Base-by-base conservation (phyloP, 2,888 invertebrate species). In the Terebella lapidaria region DNA sequence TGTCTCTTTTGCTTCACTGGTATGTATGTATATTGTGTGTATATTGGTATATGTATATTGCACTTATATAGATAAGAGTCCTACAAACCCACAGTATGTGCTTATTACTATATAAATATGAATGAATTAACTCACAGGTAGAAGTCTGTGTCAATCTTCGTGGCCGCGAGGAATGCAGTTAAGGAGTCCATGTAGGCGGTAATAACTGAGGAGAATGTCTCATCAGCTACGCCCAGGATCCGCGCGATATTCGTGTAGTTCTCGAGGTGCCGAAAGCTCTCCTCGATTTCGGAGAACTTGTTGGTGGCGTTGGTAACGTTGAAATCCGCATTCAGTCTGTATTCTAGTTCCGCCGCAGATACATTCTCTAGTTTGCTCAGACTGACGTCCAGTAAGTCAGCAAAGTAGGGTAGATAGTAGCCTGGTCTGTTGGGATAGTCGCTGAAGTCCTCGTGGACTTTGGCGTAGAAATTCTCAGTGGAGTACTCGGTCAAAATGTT, bases 401-500 rank as follows among this genome's bases (percentile, higher is more conserved):
- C 56, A 47, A 47, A 56, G 25, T 22, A 15, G 4, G 28, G 22
- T 4, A 45, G 5, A 25, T 15, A 47, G 10, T 24, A 22, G 5
- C 18, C n/a, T n/a, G 5, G 5, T 4, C n/a, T 22, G 56, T 45
- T 20, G 45, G 5, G 45, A n/a, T 25, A 5, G 25, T 22, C 10
- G 18, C 45, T 5, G 22, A 27, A 56, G 29, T 57, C 57, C 10
- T 49, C 57, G 29, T 53, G 5, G 4, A 58, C 15, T 25, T 30
- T 54, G 4, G 5, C 28, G 54, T 58, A 58, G 26, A 58, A 53
- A 18, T 5, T 4, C 35, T 54, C 4, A 18, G 58, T 58, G 30
- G 53, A 18, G 25, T 18, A n/a, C n/a, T 58, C 58, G n/a, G 2
- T 25, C 35, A 58, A 20, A 53, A 58, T 58, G 4, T 58, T 22